These are phyloP conservation scores for Caenorhabditis drosophilae DNA, from an alignment of 2,888 invertebrate species.

Conservation along the genomic window DNA sequence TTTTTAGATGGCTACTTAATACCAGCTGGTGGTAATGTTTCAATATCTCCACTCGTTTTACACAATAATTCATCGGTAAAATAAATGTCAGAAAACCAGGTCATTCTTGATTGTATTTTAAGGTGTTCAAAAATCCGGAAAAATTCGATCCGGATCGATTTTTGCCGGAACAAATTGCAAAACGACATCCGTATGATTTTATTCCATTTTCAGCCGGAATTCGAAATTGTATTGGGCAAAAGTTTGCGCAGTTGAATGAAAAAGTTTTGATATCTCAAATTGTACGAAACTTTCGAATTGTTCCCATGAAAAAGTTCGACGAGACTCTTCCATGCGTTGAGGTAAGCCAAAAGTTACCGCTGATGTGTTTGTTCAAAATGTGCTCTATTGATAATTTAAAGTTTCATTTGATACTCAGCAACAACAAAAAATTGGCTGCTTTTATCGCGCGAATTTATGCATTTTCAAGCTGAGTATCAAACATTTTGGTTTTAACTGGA, in stretches of 20 bases:
- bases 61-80: slow-evolving; percentile 26
- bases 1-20: slow-evolving; percentile 30
- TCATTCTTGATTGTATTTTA: too few relatives aligned
- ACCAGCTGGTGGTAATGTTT: slow-evolving; percentile 31
- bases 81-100: too few relatives aligned
- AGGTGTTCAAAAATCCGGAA: slow-evolving; percentile 65
- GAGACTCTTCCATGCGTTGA: slow-evolving; percentile 10
- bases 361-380: too few relatives aligned
- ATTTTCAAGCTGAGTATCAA: too few relatives aligned
- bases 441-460: too few relatives aligned
- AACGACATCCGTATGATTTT: slow-evolving; percentile 60
- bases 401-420: too few relatives aligned
- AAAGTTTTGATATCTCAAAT: slow-evolving; percentile 56
- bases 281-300: slow-evolving; percentile 11
- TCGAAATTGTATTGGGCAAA: slow-evolving; percentile 69
- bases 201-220: slow-evolving; percentile 66
- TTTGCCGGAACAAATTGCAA: slow-evolving; percentile 65
- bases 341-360: too few relatives aligned
- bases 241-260: slow-evolving; percentile 71
- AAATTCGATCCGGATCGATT: slow-evolving; percentile 71
- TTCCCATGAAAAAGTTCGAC: not conserved
- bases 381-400: too few relatives aligned
- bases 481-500: too few relatives aligned
- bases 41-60: slow-evolving; percentile 33
- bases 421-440: too few relatives aligned